A percentile compares a stretch with the other conserved stretches of the same genome.
These are phyloP conservation scores for Ophiodon elongatus DNA, from an alignment of 2,113 vertebrate genomes.

Conservation along the genomic window DNA sequence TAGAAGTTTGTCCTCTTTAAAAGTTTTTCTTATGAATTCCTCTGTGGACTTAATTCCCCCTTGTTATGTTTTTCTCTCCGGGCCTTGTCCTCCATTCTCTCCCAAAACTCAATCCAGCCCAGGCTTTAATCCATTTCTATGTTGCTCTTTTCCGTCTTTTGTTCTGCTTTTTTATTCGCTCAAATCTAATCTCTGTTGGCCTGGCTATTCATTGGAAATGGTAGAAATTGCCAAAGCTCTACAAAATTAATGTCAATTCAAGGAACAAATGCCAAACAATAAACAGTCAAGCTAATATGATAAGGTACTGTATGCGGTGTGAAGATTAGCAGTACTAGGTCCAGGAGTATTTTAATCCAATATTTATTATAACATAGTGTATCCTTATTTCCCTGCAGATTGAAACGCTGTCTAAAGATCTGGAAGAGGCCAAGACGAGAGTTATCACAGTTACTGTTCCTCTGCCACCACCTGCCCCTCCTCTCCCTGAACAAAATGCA, in stretches of 20 bases:
- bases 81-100: conserved; percentile 40
- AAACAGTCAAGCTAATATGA: not conserved
- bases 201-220: conserved; percentile 24
- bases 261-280: conserved; percentile 10
- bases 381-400: conserved; percentile 72
- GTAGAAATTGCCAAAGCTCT: conserved; percentile 22
- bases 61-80: conserved; percentile 37
- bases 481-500: conserved; percentile 56
- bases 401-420: conserved; percentile 86
- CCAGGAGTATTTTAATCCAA: not conserved
- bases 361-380: not conserved
- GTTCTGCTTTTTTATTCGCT: conserved; percentile 36
- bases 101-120: conserved; percentile 36
- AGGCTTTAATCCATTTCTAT: conserved; percentile 47
- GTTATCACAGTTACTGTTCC: conserved; percentile 79
- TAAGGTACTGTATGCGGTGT: not conserved
- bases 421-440: conserved; percentile 86
- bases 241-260: conserved; percentile 13
- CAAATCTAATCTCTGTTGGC: conserved; percentile 59
- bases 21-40: conserved; percentile 58
- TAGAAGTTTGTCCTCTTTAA: conserved; percentile 51
- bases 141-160: conserved; percentile 46
- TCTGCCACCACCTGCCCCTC: conserved; percentile 72
- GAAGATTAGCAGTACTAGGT: not conserved
- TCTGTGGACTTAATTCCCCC: conserved; percentile 57